Conservation (phyloP, 2,113 vertebrate species). For the Pseudorectes ferrugineus region DNA sequence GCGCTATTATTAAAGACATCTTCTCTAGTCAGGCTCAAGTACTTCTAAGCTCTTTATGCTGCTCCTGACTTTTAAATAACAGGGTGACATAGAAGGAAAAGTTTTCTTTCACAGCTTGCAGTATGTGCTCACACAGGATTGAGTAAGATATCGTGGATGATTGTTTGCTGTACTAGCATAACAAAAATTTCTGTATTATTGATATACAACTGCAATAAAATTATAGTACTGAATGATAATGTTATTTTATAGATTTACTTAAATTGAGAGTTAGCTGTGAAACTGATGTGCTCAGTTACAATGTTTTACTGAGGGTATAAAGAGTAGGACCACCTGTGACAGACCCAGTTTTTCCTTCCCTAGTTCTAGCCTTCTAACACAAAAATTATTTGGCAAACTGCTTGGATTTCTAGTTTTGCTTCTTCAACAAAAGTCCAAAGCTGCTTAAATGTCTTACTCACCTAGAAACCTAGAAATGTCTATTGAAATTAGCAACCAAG, state of each 20-base stretch:
- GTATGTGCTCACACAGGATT: background rate
- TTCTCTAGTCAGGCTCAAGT: background rate
- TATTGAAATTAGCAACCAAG: slow-evolving; percentile 30
- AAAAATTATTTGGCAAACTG: background rate
- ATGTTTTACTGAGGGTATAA: background rate
- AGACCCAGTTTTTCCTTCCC: background rate
- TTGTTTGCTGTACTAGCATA: background rate
- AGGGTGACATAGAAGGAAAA: background rate
- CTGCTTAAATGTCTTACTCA: slow-evolving; percentile 2
- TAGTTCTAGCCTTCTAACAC: background rate
- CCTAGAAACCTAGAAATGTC: slow-evolving; percentile 57
- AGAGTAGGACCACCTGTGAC: background rate
- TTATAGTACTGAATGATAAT: background rate
- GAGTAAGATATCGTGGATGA: background rate
- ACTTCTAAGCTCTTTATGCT: background rate
- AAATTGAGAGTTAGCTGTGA: background rate
- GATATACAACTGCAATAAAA: background rate
- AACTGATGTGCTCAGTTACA: background rate
- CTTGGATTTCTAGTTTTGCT: background rate
- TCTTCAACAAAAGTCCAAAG: background rate
- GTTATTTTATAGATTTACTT: background rate
- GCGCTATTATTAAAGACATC: background rate
- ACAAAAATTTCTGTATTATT: background rate
- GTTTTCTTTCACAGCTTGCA: background rate
- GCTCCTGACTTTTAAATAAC: background rate